Conservation (phyloP, 2,113 vertebrate species). For the Aythya baeri region DNA sequence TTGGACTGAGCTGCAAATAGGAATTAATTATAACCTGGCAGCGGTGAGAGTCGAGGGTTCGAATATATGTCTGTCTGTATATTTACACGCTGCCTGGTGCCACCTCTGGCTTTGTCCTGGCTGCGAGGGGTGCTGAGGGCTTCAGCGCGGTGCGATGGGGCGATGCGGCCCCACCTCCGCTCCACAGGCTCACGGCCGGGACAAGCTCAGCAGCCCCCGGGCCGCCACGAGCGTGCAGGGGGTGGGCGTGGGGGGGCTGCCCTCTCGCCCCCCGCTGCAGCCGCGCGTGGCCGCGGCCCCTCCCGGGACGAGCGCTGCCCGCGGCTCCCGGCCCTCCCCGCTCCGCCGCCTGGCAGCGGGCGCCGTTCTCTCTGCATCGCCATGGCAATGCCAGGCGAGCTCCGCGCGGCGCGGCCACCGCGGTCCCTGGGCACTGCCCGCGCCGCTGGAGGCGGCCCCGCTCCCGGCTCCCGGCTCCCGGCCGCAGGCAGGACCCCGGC, state of each 20-base stretch:
- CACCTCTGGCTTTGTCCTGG: accelerated
- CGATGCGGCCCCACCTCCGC: not conserved
- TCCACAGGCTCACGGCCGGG: accelerated
- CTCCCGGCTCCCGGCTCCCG: accelerated
- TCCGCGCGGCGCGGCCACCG: not conserved
- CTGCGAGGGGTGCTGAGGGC: not conserved
- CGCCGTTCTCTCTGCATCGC: slow-evolving; percentile 14
- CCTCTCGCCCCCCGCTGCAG: too few species aligned
- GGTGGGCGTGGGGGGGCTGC: not conserved
- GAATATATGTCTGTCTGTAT: not conserved
- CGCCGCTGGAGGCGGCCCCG: not conserved
- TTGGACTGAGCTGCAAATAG: slow-evolving; percentile 3
- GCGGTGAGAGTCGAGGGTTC: not conserved
- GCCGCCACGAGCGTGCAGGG: accelerated
- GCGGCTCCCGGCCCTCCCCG: slow-evolving; percentile 2
- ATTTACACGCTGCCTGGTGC: not conserved
- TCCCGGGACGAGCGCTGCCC: not conserved
- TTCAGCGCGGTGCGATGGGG: not conserved
- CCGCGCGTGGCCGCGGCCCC: accelerated
- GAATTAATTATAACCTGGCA: slow-evolving; percentile 44
- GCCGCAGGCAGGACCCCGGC: accelerated
- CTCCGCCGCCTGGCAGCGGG: not conserved
- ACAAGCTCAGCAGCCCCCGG: accelerated
- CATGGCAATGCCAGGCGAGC: slow-evolving; percentile 55
- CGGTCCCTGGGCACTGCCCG: not conserved